Percentiles rank a stretch among this genome's conserved stretches.
These are phyloP conservation scores for Brienomyrus brachyistius DNA, from an alignment of 2,113 vertebrate species.

Conservation along the genomic window DNA sequence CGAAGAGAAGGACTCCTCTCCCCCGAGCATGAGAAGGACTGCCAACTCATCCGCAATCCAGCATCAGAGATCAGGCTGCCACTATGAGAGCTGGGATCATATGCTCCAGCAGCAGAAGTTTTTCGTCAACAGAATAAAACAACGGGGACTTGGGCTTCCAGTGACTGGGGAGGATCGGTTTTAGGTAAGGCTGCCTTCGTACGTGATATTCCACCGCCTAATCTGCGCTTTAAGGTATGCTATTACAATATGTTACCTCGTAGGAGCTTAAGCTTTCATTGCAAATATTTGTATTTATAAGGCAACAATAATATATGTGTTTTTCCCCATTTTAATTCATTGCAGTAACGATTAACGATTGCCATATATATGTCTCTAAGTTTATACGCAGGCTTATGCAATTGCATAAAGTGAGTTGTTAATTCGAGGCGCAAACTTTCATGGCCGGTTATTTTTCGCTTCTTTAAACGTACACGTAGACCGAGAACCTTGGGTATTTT, in stretches of 20 bases:
- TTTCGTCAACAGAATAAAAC: slow-evolving; percentile 59
- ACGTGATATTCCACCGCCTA: neutral
- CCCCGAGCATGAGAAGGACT: slow-evolving; percentile 69
- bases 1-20: slow-evolving; percentile 55
- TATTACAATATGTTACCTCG: neutral
- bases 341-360: neutral
- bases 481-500: neutral
- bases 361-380: neutral
- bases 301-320: neutral
- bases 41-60: slow-evolving; percentile 65
- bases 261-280: neutral
- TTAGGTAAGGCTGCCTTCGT: slow-evolving; percentile 56
- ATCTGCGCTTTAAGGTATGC: neutral
- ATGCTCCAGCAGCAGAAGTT: slow-evolving; percentile 64
- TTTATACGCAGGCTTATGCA: neutral
- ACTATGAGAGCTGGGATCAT: slow-evolving; percentile 66
- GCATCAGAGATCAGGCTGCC: slow-evolving; percentile 54
- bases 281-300: neutral
- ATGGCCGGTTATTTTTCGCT: neutral
- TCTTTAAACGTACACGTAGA: neutral
- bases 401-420: neutral
- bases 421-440: slow-evolving; percentile 17
- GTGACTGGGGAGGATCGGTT: slow-evolving; percentile 60
- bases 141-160: slow-evolving; percentile 54
- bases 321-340: neutral